Base-by-base conservation (phyloP, 2,113 vertebrate genomes). In the Polyodon spathula region DNA sequence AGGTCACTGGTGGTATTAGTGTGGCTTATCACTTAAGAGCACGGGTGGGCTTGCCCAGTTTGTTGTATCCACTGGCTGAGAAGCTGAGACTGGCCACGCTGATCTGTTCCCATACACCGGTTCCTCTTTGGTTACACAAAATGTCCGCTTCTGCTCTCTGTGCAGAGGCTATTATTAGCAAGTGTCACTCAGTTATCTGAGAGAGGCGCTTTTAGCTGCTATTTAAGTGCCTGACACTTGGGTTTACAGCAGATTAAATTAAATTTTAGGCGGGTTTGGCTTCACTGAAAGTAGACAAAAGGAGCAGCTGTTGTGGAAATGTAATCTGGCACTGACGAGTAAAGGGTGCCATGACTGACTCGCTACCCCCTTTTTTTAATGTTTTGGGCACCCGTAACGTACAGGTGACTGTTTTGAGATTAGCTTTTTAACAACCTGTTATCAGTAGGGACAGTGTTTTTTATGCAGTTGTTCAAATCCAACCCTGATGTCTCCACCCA, bases 221-320 rank as follows among this genome's bases (percentile, higher is more conserved):
- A 81, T 82, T 86, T 82, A 81, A 90, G 86, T 84, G 87, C 76
- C 84, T 88, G 86, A 85, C 85, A 88, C 88, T 91, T 87, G 86
- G 87, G 86, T 82, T 93, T 88, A 75, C 78, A 70, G 79, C 81
- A 90, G 88, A 88, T 92, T 91, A 89, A 92, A 90, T 94, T 88
- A 92, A 90, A 90, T 93, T 93, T 92, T 91, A 90, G 89, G 80
- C 84, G 76, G 80, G 80, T 88, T 92, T 90, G 86, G 79, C 82
- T 86, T 80, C 81, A 54, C 70, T 82, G 85, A 85, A 80, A 75
- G 77, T 78, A 81, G 84, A 92, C 86, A 91, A 92, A 90, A 82
- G 87, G 74, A 91, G 77, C 90, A 91, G 87, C 90, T 93, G 92
- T 78, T n/a, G 58, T 78, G 74, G 87, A 89, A 88, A 88, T 86